Percentiles rank a stretch among this genome's conserved stretches.
phyloP scores from a whole-genome alignment of 2,113 vertebrate species.

The Eptesicus fuscus region DNA sequence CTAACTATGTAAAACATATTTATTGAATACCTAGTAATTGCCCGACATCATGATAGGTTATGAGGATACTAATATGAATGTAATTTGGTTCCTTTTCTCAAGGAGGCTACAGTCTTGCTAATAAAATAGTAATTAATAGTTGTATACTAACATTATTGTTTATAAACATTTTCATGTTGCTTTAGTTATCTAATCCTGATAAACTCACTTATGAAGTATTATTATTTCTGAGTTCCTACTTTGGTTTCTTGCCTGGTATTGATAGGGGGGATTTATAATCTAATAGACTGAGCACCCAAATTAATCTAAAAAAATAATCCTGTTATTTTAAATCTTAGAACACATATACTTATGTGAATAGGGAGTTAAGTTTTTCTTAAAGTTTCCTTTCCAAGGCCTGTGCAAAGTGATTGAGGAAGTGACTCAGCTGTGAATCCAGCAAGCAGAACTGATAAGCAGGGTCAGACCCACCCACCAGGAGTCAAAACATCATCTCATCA shows the following conservation, averaged over 20 bases:
- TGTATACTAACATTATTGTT: not conserved
- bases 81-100: not conserved
- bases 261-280: too few species aligned
- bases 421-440: too few species aligned
- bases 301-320: too few species aligned
- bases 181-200: not conserved
- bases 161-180: not conserved
- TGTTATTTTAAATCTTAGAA: too few species aligned
- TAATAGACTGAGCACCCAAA: too few species aligned
- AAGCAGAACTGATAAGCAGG: too few species aligned
- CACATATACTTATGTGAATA: too few species aligned
- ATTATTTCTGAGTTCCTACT: not conserved
- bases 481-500: too few species aligned
- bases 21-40: conserved; percentile 28
- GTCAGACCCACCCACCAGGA: too few species aligned
- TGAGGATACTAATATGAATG: not conserved
- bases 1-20: not conserved
- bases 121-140: not conserved
- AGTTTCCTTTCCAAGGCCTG: too few species aligned
- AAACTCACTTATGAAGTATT: not conserved
- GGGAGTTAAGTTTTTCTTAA: too few species aligned
- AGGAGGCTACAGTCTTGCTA: not conserved
- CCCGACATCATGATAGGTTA: not conserved
- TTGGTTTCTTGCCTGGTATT: not conserved
- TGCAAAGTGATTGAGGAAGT: too few species aligned